phyloP scores from a whole-genome alignment of 1,140 invertebrate species.

The Papilio xuthus region DNA sequence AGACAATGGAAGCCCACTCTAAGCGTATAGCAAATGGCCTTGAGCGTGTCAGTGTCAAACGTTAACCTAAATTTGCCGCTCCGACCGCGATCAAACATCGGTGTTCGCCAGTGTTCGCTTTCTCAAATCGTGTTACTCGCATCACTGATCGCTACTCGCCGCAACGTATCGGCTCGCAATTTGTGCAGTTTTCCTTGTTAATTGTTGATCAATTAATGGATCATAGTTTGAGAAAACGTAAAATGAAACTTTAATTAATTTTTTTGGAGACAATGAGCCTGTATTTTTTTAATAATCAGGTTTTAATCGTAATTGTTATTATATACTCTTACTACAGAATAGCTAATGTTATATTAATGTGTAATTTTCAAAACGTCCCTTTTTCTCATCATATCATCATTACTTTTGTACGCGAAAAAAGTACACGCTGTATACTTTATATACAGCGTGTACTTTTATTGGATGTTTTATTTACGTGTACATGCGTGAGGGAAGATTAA shows the following conservation, averaged over 20 bases:
- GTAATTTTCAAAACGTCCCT: background rate
- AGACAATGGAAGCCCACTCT: background rate
- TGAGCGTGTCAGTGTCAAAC: slow-evolving; percentile 15
- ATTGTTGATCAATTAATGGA: background rate
- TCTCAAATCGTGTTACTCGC: slow-evolving; percentile 17
- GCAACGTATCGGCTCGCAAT: background rate
- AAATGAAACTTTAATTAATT: background rate
- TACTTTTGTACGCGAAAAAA: too few relatives aligned
- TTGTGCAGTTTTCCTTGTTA: slow-evolving; percentile 1
- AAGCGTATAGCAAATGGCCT: background rate
- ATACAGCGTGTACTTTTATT: background rate
- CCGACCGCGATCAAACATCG: slow-evolving; percentile 13
- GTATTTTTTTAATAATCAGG: background rate
- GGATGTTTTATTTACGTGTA: background rate
- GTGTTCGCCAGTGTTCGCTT: slow-evolving; percentile 3
- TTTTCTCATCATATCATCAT: background rate
- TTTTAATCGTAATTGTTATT: background rate
- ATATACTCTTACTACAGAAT: too few relatives aligned
- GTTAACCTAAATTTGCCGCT: slow-evolving; percentile 13
- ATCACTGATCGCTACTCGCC: slow-evolving; percentile 1
- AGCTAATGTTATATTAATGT: background rate
- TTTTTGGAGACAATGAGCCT: background rate
- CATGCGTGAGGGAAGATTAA: background rate
- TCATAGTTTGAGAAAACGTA: background rate
- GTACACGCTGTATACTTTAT: background rate